These are phyloP conservation scores for Neoitamus cyanurus DNA, from an alignment of 2,888 invertebrate species.

Conservation along the genomic window DNA sequence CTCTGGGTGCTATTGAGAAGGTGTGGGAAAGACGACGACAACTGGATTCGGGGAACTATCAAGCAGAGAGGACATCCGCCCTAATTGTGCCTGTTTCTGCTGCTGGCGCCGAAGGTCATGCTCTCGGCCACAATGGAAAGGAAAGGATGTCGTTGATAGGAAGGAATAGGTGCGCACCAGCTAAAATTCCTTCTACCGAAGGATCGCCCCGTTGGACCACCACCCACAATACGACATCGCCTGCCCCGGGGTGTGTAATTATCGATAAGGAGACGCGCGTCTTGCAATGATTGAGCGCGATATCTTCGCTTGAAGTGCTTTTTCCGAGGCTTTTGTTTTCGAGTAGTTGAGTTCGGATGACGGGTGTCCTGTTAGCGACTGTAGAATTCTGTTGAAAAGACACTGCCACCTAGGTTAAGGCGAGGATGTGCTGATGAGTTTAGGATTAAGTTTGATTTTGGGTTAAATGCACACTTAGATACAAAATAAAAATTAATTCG, in stretches of 20 bases:
- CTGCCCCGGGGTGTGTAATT: neutral
- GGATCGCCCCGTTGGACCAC: too few species aligned
- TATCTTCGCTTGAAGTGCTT: neutral
- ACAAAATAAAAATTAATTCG: neutral
- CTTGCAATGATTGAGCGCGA: neutral
- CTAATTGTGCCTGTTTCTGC: neutral
- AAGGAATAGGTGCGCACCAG: neutral
- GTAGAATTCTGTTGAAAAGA: neutral
- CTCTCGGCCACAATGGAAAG: neutral
- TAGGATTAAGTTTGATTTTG: neutral
- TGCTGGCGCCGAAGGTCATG: neutral
- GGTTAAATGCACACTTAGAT: neutral
- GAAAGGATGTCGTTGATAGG: neutral
- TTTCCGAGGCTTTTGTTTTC: neutral
- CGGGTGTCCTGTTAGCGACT: neutral
- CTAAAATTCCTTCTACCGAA: neutral
- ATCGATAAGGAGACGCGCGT: neutral
- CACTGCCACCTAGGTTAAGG: neutral
- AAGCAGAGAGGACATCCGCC: neutral
- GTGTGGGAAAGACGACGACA: neutral
- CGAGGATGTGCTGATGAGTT: neutral
- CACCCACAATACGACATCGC: neutral
- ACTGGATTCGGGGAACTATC: neutral
- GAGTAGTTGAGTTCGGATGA: neutral
- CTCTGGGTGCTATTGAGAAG: neutral